phyloP scores from a whole-genome alignment of 2,797 vertebrate species.

The Hipposideros larvatus region DNA sequence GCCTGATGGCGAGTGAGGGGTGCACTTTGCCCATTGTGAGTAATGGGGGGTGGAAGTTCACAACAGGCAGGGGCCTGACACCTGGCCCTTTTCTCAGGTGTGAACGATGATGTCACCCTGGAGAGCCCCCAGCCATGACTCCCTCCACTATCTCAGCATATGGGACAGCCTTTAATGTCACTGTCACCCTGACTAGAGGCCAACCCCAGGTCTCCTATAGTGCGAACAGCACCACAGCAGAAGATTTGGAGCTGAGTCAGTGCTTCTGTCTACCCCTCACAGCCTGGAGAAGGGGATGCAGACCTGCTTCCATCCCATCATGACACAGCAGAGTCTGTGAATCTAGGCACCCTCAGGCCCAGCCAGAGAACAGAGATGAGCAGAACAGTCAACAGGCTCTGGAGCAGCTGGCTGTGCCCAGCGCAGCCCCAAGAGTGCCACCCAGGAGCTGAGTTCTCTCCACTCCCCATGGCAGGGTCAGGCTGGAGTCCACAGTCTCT shows the following conservation, averaged over 20 bases:
- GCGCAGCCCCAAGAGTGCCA: too few species aligned
- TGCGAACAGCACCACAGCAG: neutral
- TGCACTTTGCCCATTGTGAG: neutral
- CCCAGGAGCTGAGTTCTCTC: neutral
- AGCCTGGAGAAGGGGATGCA: neutral
- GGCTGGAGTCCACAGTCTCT: neutral
- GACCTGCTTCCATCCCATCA: neutral
- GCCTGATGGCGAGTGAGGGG: neutral
- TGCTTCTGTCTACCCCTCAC: neutral
- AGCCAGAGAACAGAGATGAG: neutral
- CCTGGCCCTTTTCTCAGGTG: neutral
- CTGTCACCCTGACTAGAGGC: neutral
- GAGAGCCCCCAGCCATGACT: neutral
- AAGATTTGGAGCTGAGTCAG: neutral
- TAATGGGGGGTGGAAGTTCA: neutral
- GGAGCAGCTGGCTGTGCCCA: neutral
- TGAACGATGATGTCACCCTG: neutral
- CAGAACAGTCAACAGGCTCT: neutral
- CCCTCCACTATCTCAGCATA: neutral
- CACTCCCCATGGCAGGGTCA: neutral
- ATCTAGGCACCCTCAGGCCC: neutral
- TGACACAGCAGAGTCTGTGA: neutral
- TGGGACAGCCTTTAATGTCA: neutral
- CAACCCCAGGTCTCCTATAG: neutral
- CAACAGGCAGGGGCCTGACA: neutral